These are phyloP conservation scores for Heterotis niloticus DNA, from an alignment of 2,113 vertebrate species.

Conservation along the genomic window DNA sequence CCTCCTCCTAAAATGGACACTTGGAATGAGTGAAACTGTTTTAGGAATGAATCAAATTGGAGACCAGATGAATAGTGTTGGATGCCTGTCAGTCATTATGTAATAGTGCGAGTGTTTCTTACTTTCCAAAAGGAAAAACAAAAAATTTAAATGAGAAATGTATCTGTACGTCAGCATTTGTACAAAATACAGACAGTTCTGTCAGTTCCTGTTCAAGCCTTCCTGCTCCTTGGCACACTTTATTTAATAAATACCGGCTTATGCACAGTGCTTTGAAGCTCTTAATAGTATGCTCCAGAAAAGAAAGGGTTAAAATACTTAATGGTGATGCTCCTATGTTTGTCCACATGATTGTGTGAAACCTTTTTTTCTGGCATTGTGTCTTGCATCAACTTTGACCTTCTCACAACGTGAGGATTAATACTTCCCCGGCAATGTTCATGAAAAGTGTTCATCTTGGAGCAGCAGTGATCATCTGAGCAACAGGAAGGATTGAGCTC, in stretches of 20 bases:
- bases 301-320: background rate
- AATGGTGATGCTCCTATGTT: background rate
- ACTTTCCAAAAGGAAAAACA: background rate
- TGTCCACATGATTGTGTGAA: background rate
- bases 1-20: background rate
- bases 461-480: slow-evolving; percentile 1
- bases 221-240: background rate
- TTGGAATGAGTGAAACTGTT: background rate
- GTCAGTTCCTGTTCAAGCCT: background rate
- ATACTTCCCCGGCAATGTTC: background rate
- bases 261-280: background rate
- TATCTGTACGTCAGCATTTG: slow-evolving; percentile 20
- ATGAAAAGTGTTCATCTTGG: background rate
- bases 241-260: background rate
- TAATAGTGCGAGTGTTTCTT: slow-evolving; percentile 42
- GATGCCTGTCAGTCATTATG: slow-evolving; percentile 23
- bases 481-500: background rate
- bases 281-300: background rate
- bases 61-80: background rate
- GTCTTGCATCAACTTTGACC: background rate
- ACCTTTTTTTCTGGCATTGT: background rate
- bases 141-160: background rate
- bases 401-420: slow-evolving; percentile 3
- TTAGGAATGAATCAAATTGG: slow-evolving; percentile 28
- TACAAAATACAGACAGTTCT: background rate